phyloP scores from a whole-genome alignment of 1,140 invertebrate genomes.

The Macrocentrus cingulum region DNA sequence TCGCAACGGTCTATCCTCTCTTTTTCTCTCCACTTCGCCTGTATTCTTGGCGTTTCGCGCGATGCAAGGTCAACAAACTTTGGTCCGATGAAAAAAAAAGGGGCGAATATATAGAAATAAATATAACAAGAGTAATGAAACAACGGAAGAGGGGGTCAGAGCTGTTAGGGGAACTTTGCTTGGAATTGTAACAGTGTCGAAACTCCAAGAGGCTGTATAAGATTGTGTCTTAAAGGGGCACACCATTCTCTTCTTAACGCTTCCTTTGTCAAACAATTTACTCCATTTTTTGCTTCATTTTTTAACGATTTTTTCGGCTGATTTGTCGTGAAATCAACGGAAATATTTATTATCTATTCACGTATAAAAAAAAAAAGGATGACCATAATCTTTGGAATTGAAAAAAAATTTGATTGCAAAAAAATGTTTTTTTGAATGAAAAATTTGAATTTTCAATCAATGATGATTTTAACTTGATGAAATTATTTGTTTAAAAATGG shows the following conservation, averaged over 20 bases:
- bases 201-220: not conserved
- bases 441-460: no score
- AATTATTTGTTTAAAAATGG: no score
- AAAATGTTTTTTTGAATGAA: no score
- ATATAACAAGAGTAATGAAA: slow-evolving; percentile 13
- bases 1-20: slow-evolving; percentile 8
- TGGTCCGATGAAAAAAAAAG: slow-evolving; percentile 24
- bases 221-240: slow-evolving; percentile 14
- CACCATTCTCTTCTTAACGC: not conserved
- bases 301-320: no score
- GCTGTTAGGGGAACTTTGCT: slow-evolving; percentile 12
- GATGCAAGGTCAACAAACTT: slow-evolving; percentile 36
- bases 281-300: not conserved
- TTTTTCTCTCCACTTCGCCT: slow-evolving; percentile 11
- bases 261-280: slow-evolving; percentile 9
- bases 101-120: slow-evolving; percentile 6
- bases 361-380: no score
- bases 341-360: no score
- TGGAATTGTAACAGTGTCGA: slow-evolving; percentile 28
- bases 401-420: no score
- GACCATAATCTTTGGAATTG: no score
- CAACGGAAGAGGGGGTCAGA: not conserved
- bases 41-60: slow-evolving; percentile 34
- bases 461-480: no score
- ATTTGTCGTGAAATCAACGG: no score